Evolutionary conservation across 1,140 invertebrate species (phyloP).

Genomic region (Ectropis grisescens): DNA sequence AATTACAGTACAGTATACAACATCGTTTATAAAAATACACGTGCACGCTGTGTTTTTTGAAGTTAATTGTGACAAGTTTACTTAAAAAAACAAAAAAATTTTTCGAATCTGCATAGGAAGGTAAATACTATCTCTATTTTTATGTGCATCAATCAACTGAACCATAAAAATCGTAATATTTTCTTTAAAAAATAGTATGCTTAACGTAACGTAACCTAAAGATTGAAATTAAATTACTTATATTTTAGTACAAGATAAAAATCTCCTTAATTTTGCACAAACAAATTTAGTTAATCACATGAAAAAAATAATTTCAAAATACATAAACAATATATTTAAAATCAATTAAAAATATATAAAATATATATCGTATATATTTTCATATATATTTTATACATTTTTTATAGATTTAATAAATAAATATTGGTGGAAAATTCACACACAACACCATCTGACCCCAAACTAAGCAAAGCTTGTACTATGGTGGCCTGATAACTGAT

Average conservation of each 20-base stretch:
- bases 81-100: constrained; percentile 5
- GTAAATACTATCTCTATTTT: constrained; percentile 3
- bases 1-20: constrained; percentile 6
- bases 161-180: constrained; percentile 5
- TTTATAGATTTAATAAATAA: no score
- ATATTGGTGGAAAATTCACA: no score
- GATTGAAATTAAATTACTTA: constrained; percentile 9
- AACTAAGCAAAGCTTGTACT: no score
- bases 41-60: constrained; percentile 9
- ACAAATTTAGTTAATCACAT: constrained; percentile 9
- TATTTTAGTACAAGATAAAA: constrained; percentile 9
- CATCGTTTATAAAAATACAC: constrained; percentile 11
- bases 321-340: constrained; percentile 1
- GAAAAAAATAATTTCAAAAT: constrained; percentile 7
- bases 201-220: constrained; percentile 9
- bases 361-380: constrained; percentile 7
- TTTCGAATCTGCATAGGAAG: constrained; percentile 4
- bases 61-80: constrained; percentile 10
- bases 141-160: constrained; percentile 1
- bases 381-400: no score
- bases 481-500: no score
- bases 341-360: no score
- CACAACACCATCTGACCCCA: no score
- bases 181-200: constrained; percentile 8
- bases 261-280: constrained; percentile 10